A percentile compares a stretch with the other conserved stretches of the same genome.
Conservation (phyloP, 2,888 invertebrate genomes). For the Ischnura elegans region DNA sequence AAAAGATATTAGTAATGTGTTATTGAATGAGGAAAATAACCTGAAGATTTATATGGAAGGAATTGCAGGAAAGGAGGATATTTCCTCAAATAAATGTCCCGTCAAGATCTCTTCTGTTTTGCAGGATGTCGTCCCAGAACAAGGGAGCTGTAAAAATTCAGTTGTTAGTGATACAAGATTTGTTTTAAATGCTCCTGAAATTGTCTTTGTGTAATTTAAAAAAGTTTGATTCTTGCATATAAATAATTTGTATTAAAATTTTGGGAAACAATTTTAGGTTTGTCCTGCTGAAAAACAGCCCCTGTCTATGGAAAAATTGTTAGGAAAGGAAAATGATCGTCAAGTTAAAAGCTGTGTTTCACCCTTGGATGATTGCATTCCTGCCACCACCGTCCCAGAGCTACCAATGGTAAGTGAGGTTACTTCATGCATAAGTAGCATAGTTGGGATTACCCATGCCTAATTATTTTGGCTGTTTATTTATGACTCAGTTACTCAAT, state of each 20-base stretch:
- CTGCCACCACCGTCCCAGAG: background rate
- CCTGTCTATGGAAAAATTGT: background rate
- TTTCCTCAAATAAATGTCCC: background rate
- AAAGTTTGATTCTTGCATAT: background rate
- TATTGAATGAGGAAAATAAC: background rate
- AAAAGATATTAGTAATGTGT: background rate
- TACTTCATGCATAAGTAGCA: too few relatives aligned
- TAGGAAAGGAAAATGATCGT: background rate
- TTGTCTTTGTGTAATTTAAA: background rate
- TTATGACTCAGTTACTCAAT: too few relatives aligned
- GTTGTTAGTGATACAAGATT: background rate
- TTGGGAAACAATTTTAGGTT: background rate
- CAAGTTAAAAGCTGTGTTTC: background rate
- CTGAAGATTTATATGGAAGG: background rate
- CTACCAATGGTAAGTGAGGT: too few relatives aligned
- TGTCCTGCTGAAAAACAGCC: background rate
- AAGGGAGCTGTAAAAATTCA: background rate
- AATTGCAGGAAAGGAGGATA: background rate
- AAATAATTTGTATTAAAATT: background rate
- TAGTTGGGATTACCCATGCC: too few relatives aligned
- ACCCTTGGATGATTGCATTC: background rate
- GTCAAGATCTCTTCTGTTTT: background rate
- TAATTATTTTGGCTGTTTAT: too few relatives aligned
- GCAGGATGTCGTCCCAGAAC: background rate
- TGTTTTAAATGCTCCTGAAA: background rate